A percentile compares a stretch with the other conserved stretches of the same genome.
Conservation (phyloP, 2,797 vertebrate genomes). For the Cottoperca gobio region DNA sequence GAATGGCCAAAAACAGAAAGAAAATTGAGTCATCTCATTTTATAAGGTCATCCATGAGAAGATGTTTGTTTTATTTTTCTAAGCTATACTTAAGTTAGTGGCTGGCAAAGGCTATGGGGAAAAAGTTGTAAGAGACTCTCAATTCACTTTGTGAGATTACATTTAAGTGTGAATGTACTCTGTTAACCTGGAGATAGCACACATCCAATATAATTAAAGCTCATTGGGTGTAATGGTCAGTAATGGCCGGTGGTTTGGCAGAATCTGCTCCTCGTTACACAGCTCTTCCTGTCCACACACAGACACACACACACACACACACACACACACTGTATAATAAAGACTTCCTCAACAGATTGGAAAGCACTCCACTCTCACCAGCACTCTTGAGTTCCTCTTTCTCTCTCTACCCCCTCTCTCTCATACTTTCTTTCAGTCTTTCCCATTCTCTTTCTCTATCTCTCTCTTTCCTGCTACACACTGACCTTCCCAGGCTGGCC, state of each 20-base stretch:
- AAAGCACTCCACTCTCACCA: conserved; percentile 72
- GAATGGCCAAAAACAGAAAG: conserved; percentile 35
- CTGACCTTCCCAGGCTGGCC: conserved; percentile 83
- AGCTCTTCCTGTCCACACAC: conserved; percentile 80
- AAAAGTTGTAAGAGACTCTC: conserved; percentile 7
- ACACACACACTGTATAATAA: conserved; percentile 70
- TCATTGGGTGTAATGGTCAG: conserved; percentile 79
- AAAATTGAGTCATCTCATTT: conserved; percentile 49
- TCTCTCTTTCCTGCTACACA: conserved; percentile 51
- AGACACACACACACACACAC: not conserved
- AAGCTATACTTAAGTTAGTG: conserved; percentile 36
- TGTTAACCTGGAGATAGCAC: conserved; percentile 66
- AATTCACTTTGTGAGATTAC: conserved; percentile 26
- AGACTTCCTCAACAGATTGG: conserved; percentile 78
- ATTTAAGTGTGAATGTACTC: conserved; percentile 52
- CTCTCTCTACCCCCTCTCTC: conserved; percentile 40
- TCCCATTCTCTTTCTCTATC: conserved; percentile 61
- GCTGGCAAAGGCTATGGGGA: conserved; percentile 24
- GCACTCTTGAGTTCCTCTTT: conserved; percentile 50
- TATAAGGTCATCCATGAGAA: conserved; percentile 56
- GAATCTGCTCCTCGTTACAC: conserved; percentile 59
- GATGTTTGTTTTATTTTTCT: conserved; percentile 15
- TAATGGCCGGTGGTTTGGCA: conserved; percentile 82
- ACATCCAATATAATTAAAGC: conserved; percentile 70
- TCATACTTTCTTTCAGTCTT: conserved; percentile 54